These are phyloP conservation scores for Rhadina sibilatrix DNA, from an alignment of 2,113 vertebrate genomes.

Conservation along the genomic window DNA sequence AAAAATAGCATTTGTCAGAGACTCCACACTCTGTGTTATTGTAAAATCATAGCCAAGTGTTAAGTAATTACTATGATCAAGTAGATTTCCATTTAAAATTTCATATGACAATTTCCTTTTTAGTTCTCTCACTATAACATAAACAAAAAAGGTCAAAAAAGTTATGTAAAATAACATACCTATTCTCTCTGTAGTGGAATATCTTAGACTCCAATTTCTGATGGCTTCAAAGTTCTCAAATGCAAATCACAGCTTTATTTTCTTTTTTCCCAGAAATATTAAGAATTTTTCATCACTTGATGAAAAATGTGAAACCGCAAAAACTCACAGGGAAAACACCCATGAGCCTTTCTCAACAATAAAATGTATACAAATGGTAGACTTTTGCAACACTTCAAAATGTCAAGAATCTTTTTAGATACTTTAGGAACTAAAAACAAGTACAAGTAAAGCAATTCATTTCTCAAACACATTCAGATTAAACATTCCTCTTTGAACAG, in stretches of 20 bases:
- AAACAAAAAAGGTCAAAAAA: conserved; percentile 11
- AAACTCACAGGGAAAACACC: conserved; percentile 21
- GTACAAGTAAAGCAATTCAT: background rate
- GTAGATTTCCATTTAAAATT: background rate
- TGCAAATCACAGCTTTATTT: background rate
- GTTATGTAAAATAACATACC: conserved; percentile 37
- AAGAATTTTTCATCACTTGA: conserved; percentile 36
- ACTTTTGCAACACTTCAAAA: conserved; percentile 27
- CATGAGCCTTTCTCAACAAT: background rate
- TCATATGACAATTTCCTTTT: background rate
- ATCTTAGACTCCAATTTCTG: background rate
- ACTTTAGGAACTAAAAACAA: background rate
- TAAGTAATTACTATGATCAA: background rate
- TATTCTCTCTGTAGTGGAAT: conserved; percentile 10
- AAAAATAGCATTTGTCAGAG: background rate
- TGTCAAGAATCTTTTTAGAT: conserved; percentile 28
- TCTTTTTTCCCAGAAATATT: background rate
- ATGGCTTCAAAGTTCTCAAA: conserved; percentile 3
- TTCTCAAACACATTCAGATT: background rate
- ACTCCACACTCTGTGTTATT: background rate
- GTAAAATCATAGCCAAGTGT: background rate
- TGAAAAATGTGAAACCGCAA: conserved; percentile 19
- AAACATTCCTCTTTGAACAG: background rate
- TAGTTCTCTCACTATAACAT: background rate
- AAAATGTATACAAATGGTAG: background rate